Base-by-base conservation (phyloP, 2,888 invertebrate genomes). In the Biston betularia region DNA sequence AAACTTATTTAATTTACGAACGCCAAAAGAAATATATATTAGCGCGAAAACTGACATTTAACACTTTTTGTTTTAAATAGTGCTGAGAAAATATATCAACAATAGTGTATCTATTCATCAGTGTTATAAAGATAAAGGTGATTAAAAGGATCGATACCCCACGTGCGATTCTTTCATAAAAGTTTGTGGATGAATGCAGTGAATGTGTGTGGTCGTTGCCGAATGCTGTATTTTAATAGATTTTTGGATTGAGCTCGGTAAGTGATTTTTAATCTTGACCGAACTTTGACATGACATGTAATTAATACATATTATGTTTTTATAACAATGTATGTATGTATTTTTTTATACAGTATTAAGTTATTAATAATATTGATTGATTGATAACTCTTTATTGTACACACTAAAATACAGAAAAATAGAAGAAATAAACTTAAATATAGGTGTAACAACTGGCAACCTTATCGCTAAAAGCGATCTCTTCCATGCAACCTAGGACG, bases 161-260 rank as follows among this genome's bases (percentile, higher is more conserved):
- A 54, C 54, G 54, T 54, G 54, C 42, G 42, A 42, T 54, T 54
- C 40, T n/a, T 56, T 45, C 46, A 34, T 35, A 57, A 48, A 50
- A 50, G 76, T 78, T 79, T 82, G 81, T 79, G 73, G 54, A 54
- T 54, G 33, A 53, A 83, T 88, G 84, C 75, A 81, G 89, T 87
- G 88, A 89, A 90, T 80, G 73, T 79, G 77, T 83, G 82, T 79
- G 84, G 80, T 83, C 81, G 79, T 77, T 78, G 78, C 77, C 75
- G 80, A 82, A 88, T 87, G 81, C 82, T 76, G 80, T 77, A 79
- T 78, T 81, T 75, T 85, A 89, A 89, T 88, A 85, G 81, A 83
- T 83, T 88, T 89, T 89, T 79, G 80, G 79, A 77, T 75, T 87
- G 85, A 89, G 75, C 77, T 76, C 89, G 92, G 93, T 92, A 82